Percentiles rank a stretch among this genome's conserved stretches.
These are phyloP conservation scores for Scylla paramamosain DNA, from an alignment of 1,140 invertebrate genomes.

Conservation along the genomic window DNA sequence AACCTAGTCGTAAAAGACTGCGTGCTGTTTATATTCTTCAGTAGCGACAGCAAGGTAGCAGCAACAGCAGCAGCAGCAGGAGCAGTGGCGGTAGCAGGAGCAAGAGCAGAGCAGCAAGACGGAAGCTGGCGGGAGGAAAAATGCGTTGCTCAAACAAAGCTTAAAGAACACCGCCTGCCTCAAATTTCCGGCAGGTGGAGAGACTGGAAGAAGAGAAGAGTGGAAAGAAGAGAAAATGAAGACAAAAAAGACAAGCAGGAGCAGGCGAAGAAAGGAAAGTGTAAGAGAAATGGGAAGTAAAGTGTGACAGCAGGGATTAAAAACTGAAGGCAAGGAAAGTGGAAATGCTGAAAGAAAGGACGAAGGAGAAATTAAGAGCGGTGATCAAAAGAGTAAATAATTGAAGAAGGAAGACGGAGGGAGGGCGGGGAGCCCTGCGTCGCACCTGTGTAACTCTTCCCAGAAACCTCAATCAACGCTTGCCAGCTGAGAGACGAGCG, in stretches of 20 bases:
- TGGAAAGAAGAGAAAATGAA: conserved; percentile 4
- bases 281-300: neutral
- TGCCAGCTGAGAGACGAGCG: neutral
- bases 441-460: neutral
- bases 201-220: neutral
- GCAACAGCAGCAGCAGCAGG: neutral
- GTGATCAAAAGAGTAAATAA: neutral
- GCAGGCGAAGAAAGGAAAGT: neutral
- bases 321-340: neutral
- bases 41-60: neutral
- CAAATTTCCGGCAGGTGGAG: conserved; percentile 11
- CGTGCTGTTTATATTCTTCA: neutral
- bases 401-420: neutral
- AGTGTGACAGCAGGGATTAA: neutral
- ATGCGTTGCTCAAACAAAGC: conserved; percentile 21
- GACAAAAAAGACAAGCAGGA: no score
- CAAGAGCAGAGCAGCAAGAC: neutral
- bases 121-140: neutral
- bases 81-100: neutral
- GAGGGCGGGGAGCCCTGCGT: neutral
- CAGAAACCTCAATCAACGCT: neutral
- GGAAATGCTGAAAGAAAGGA: neutral
- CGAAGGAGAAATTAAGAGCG: no score
- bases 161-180: conserved; percentile 12
- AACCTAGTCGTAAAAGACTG: neutral